Base-by-base conservation (phyloP, 2,888 invertebrate species). In the Amphipoea oculea region DNA sequence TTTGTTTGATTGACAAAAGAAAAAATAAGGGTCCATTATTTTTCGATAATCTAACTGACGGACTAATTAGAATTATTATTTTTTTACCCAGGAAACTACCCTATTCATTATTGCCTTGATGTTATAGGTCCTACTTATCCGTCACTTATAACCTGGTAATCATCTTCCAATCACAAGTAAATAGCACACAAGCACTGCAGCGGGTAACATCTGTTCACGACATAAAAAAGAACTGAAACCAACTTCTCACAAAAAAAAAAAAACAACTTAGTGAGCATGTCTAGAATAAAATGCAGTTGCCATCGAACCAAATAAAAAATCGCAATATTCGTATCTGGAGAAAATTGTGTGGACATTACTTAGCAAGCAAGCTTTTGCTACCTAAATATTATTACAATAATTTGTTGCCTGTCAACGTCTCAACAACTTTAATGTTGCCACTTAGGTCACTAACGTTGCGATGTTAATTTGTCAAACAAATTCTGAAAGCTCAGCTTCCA, bases 211-310 rank as follows among this genome's bases (percentile, higher is more conserved):
- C 3, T 23, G 71, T 14, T 42, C 9, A 73, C 20, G 3, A 48
- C 7, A 20, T 14, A 48, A n/a, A 73, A 74, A 57, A 40, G 11
- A 17, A 29, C 7, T 23, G 14, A 42, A 29, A 23, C 11, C 2
- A 76, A 76, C 11, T 17, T 17, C 23, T 74, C 11, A 76, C 17
- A 40, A 36, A 29, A 29, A 29, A n/a, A n/a, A 48, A 74, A 29
- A 51, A 40, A 23, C n/a, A 40, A 6, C 29, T 40, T 1, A 36
- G 0, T 40, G 14, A 40, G 5, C 48, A 48, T 77, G 9, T 60
- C 9, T 14, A 62, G 40, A 40, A 78, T 48, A 40, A 40, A n/a
- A n/a, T 62, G 0, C 20, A 40, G 62, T 48, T 62, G 20, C 23
- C 40, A 20, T 40, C 1, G 57, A 73, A 74, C 14, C 7, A 1